Evolutionary conservation across 1,140 invertebrate species (phyloP).

Genomic region (Brachionus rotundiformis): DNA sequence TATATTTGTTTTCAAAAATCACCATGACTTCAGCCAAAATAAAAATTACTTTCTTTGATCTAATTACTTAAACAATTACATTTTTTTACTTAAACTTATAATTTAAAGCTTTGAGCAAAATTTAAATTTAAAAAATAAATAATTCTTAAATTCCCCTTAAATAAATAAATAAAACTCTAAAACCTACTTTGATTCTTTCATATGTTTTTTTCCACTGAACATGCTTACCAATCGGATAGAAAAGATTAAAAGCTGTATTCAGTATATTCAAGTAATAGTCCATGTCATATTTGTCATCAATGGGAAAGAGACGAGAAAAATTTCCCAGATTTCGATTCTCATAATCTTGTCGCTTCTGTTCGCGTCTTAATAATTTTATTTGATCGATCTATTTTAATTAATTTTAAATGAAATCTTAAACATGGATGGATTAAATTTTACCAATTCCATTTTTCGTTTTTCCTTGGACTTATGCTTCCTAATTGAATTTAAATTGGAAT

Average conservation of each 20-base stretch:
- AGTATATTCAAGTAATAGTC: slow-evolving; percentile 46
- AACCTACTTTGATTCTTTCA: slow-evolving; percentile 10
- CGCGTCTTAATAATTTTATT: slow-evolving; percentile 57
- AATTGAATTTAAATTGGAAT: background rate
- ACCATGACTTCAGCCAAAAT: background rate
- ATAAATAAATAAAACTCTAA: too few relatives aligned
- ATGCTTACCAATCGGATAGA: slow-evolving; percentile 47
- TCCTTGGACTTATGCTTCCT: slow-evolving; percentile 29
- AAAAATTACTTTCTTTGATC: background rate
- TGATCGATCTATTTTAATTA: slow-evolving; percentile 53
- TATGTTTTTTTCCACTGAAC: slow-evolving; percentile 46
- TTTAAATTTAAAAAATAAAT: too few relatives aligned
- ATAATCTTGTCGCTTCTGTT: slow-evolving; percentile 59
- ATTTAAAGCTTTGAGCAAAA: too few relatives aligned
- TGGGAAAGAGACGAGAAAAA: slow-evolving; percentile 62
- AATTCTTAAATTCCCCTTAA: too few relatives aligned
- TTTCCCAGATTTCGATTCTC: slow-evolving; percentile 62
- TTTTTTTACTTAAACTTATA: too few relatives aligned
- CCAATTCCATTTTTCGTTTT: slow-evolving; percentile 32
- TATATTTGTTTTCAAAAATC: background rate
- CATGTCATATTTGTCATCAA: slow-evolving; percentile 57
- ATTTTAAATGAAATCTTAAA: too few relatives aligned
- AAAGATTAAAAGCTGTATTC: slow-evolving; percentile 43
- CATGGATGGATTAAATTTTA: too few relatives aligned
- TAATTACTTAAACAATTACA: too few relatives aligned